Evolutionary conservation across 2,888 invertebrate species (phyloP), one percentile per base, ranked within the genome.

Genomic region (Caenorhabditis panamensis): DNA sequence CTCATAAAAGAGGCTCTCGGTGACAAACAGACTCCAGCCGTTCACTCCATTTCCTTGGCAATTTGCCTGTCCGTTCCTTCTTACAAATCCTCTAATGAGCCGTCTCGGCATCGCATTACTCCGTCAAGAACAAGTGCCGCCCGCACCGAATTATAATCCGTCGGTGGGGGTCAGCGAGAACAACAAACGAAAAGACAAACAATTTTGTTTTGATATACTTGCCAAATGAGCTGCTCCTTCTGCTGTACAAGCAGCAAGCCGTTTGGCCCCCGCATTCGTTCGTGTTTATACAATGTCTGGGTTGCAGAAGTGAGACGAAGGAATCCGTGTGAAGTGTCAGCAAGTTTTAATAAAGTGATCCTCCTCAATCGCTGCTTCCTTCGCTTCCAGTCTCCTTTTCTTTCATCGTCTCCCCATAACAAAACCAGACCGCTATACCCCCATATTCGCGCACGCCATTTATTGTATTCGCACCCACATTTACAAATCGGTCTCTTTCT

Each of bases 391-490:
- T 62, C 36, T 22, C 18, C 56, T 20, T 6, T 36, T 54, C 31
- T 49, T 31, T 72, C 54, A 36, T 63, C 59, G 26, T 54, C 73
- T 22, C 18, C 16, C 26, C 64, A 73, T 73, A 73, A 73, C 64
- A 73, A 61, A 73, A 73, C 64, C 73, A 64, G 59, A 49, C 64
- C 71, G 31, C 69, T 71, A 71, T 62, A 69, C 53, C 54, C 22
- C 44, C 44, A 72, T 72, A 63, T 72, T 72, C 49, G 63, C 73
- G 72, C 64, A 56, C 56, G 63, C 64, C 63, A 72, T 75, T 66
- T 75, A 75, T 75, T 75, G 75, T 75, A 75, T 75, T 75, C 75
- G 75, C 75, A 75, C 75, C 75, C 61, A 75, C 59, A 75, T 75
- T 75, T 75, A 75, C 75, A 75, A 75, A 75, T 75, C 75, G 75